Conservation (phyloP, 2,888 invertebrate genomes). For the Alloscopus bannaensis region DNA sequence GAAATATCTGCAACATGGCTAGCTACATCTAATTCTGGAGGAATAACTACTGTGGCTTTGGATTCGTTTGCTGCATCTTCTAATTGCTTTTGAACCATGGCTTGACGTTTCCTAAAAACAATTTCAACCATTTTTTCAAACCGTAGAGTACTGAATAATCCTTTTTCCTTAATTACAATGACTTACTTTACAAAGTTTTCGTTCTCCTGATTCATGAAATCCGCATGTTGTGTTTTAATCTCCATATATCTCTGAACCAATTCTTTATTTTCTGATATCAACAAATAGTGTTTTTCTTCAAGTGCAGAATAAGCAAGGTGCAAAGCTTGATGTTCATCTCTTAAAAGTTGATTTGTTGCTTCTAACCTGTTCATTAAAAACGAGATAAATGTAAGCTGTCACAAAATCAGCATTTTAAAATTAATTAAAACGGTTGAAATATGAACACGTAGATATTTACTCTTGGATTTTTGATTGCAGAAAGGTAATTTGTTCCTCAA, state of each 20-base stretch:
- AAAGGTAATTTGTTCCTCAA: constrained; percentile 70
- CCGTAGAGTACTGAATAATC: too few relatives aligned
- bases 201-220: constrained; percentile 97
- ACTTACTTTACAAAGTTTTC: constrained; percentile 90
- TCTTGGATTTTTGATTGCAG: constrained; percentile 66
- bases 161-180: constrained; percentile 19
- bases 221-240: constrained; percentile 95
- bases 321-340: constrained; percentile 96
- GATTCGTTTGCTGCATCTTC: constrained; percentile 92
- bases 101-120: constrained; percentile 85
- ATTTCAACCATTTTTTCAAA: too few relatives aligned
- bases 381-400: neutral
- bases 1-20: constrained; percentile 65
- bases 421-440: neutral
- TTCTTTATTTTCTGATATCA: constrained; percentile 90
- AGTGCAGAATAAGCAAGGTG: constrained; percentile 92
- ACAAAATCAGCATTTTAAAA: neutral
- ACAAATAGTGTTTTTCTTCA: constrained; percentile 91
- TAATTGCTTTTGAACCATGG: constrained; percentile 90
- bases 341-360: constrained; percentile 89
- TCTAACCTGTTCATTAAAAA: constrained; percentile 78
- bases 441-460: constrained; percentile 46
- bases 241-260: constrained; percentile 91
- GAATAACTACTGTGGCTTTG: constrained; percentile 74
- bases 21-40: neutral